phyloP scores from a whole-genome alignment of 2,113 vertebrate genomes.

The Bungarus multicinctus region DNA sequence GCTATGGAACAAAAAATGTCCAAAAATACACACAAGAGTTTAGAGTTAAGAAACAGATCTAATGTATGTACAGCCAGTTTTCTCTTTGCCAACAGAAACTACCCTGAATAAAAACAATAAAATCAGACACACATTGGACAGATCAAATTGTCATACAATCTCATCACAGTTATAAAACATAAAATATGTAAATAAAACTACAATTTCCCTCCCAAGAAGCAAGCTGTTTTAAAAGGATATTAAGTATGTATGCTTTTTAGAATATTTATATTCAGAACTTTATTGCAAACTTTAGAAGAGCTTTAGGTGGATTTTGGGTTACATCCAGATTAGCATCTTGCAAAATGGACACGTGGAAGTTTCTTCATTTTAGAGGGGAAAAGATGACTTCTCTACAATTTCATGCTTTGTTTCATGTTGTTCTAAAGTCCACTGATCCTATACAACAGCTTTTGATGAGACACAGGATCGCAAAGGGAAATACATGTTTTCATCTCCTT shows the following conservation, averaged over 20 bases:
- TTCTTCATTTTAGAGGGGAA: background rate
- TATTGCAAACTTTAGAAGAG: background rate
- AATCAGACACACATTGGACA: background rate
- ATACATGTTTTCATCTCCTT: background rate
- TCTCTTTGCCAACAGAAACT: background rate
- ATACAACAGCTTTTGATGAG: background rate
- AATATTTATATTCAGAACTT: background rate
- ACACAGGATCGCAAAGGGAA: no score
- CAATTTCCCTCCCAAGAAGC: background rate
- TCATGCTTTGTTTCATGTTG: background rate
- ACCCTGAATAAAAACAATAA: constrained; percentile 5
- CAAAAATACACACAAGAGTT: background rate
- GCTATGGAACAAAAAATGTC: background rate
- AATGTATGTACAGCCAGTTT: background rate
- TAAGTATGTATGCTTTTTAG: background rate
- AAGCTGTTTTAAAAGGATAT: background rate
- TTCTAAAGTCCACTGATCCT: background rate
- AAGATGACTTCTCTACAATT: background rate
- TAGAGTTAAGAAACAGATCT: background rate
- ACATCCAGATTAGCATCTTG: background rate
- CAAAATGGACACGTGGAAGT: background rate
- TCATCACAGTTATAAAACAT: constrained; percentile 6
- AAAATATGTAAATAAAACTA: background rate
- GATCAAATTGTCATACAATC: background rate
- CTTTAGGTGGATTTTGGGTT: background rate